These are phyloP conservation scores for Proisotoma minuta DNA, from an alignment of 2,888 invertebrate species.

Conservation along the genomic window DNA sequence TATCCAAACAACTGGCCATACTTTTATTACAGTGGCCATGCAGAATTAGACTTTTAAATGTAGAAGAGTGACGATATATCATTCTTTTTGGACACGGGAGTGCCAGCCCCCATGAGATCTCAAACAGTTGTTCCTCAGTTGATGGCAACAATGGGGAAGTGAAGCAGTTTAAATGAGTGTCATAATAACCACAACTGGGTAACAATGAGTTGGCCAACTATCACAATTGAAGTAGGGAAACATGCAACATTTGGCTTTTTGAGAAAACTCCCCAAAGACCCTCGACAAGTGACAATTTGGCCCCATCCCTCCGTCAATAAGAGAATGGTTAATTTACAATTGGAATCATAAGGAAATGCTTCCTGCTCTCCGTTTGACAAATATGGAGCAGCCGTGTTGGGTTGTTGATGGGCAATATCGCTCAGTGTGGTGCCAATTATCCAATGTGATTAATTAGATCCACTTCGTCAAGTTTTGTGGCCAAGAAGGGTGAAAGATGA, in stretches of 20 bases:
- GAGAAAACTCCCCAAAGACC: no score
- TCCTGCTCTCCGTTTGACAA: no score
- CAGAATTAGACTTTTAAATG: slow-evolving; percentile 4
- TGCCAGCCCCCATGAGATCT: neutral
- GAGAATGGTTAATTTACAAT: no score
- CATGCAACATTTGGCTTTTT: no score
- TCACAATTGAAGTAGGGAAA: no score
- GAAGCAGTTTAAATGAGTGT: slow-evolving; percentile 12
- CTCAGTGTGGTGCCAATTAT: slow-evolving; percentile 45
- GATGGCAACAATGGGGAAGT: neutral
- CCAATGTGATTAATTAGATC: slow-evolving; percentile 47
- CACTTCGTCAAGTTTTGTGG: slow-evolving; percentile 1
- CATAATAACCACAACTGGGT: neutral
- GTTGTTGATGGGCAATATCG: neutral
- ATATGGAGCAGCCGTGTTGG: no score
- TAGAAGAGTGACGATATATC: neutral
- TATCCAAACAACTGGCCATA: slow-evolving; percentile 12
- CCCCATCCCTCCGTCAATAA: no score
- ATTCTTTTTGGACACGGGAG: neutral
- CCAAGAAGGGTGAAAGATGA: neutral
- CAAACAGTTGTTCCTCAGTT: neutral
- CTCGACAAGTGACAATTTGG: no score
- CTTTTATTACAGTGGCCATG: slow-evolving; percentile 7
- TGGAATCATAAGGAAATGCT: no score
- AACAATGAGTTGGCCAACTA: neutral